Percentiles rank a stretch among this genome's conserved stretches.
Conservation (phyloP, 2,113 vertebrate genomes). For the Poeciliopsis retropinna region DNA sequence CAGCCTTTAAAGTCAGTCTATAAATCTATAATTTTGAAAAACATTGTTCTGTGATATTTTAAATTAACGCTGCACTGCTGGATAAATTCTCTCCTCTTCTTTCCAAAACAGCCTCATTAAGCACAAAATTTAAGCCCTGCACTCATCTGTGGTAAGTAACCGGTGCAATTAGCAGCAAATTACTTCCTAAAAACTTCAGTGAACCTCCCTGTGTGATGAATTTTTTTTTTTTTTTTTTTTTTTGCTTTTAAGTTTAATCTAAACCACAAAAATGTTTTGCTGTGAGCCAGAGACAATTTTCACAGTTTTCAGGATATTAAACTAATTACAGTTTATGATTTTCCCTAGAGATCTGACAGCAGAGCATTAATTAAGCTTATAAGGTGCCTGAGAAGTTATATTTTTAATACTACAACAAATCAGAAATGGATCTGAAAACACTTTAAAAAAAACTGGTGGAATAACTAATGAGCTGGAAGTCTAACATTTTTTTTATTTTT, state of each 20-base stretch:
- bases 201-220: not conserved
- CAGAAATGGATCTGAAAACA: not conserved
- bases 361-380: not conserved
- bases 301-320: not conserved
- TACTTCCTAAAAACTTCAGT: not conserved
- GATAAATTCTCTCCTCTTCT: not conserved
- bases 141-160: not conserved
- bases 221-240: not conserved
- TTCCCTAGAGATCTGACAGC: not conserved
- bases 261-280: not conserved
- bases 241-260: not conserved
- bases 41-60: not conserved
- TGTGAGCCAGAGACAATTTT: not conserved
- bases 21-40: too few species aligned
- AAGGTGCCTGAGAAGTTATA: not conserved
- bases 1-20: too few species aligned
- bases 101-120: not conserved
- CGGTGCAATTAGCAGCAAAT: not conserved
- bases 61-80: not conserved
- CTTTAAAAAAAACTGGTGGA: not conserved
- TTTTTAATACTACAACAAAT: not conserved
- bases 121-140: not conserved
- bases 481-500: not conserved
- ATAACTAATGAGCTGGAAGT: not conserved
- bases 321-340: not conserved